Base-by-base conservation (phyloP, 2,888 invertebrate species). In the Darwinula stevensoni region DNA sequence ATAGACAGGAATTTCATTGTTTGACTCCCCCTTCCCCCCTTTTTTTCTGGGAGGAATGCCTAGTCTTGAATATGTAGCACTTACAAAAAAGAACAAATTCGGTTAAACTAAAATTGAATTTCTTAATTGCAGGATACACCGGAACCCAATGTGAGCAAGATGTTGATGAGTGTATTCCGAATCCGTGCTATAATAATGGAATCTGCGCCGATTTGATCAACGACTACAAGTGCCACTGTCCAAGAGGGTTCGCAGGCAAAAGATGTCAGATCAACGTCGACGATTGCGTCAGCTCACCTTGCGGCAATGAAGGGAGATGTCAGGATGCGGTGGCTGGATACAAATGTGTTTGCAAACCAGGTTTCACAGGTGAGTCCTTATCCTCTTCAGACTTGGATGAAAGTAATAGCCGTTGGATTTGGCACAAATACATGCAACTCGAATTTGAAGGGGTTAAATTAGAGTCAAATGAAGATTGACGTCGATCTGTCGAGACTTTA, bases 251-350 rank as follows among this genome's bases (percentile, higher is more conserved):
- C 46, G 71, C 73, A 1, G 22, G 37, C 12, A 37, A 36, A 28
- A 35, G 38, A 22, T 80, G 80, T 45, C 76, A 80, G 49, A 72
- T 69, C 34, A 80, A 82, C 56, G 76, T 80, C 45, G 80, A 82
- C 45, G 80, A 82, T 47, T 82, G 82, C 48, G 63, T 69, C 2
- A 74, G 73, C 2, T 69, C 67, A 38, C 82, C 45, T 4, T 45
- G 39, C 34, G 36, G 39, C 14, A 42, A 43, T 35, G 40, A 40
- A 15, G 44, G 41, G 4, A 37, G 37, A 9, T 44, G 44, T 31
- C 31, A 35, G 13, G 43, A 44, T 37, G 41, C 37, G 4, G 36
- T 41, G n/a, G 40, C 39, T 13, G 39, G 40, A 2, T 47, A 41
- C 35, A 36, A 37, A 6, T 46, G 46, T 32, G 34, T 36, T 13